A percentile compares a stretch with the other conserved stretches of the same genome.
phyloP scores from a whole-genome alignment of 2,888 invertebrate species.

The Ramazzottius varieornatus region DNA sequence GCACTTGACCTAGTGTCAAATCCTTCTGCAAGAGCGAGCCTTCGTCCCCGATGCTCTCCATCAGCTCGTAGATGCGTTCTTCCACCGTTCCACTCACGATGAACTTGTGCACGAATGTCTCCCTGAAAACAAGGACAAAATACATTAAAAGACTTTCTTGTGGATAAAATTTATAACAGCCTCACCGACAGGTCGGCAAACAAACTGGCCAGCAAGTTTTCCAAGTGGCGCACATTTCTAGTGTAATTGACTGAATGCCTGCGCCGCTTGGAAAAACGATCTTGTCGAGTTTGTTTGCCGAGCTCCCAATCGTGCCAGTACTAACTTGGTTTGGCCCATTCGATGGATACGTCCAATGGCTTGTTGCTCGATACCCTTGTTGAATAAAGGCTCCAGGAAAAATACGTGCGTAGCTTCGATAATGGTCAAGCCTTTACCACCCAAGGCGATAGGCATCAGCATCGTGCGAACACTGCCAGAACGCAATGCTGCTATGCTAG shows the following conservation, averaged over 20 bases:
- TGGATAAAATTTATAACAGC: too few species aligned
- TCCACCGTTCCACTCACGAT: slow-evolving; percentile 40
- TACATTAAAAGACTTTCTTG: too few species aligned
- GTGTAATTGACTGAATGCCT: too few species aligned
- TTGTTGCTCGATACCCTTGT: slow-evolving; percentile 43
- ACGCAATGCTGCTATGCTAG: not conserved
- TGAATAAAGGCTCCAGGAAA: slow-evolving; percentile 43
- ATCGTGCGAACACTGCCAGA: slow-evolving; percentile 22
- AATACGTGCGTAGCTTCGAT: slow-evolving; percentile 50
- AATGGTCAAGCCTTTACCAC: slow-evolving; percentile 49
- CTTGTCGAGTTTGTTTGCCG: too few species aligned
- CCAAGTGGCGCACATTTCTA: too few species aligned
- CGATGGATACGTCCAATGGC: slow-evolving; percentile 50
- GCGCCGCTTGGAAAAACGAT: too few species aligned
- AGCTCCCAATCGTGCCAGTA: too few species aligned
- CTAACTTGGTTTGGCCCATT: slow-evolving; percentile 43
- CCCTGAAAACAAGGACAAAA: slow-evolving; percentile 20
- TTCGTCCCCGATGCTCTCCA: not conserved
- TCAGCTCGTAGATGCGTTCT: slow-evolving; percentile 29
- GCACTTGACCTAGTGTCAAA: not conserved
- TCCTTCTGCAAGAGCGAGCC: not conserved
- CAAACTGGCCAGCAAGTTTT: too few species aligned
- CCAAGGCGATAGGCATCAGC: slow-evolving; percentile 37
- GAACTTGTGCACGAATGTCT: slow-evolving; percentile 43
- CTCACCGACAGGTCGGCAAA: too few species aligned